Evolutionary conservation across 2,113 vertebrate species (phyloP).

Genomic region (Psephotus haematonotus): DNA sequence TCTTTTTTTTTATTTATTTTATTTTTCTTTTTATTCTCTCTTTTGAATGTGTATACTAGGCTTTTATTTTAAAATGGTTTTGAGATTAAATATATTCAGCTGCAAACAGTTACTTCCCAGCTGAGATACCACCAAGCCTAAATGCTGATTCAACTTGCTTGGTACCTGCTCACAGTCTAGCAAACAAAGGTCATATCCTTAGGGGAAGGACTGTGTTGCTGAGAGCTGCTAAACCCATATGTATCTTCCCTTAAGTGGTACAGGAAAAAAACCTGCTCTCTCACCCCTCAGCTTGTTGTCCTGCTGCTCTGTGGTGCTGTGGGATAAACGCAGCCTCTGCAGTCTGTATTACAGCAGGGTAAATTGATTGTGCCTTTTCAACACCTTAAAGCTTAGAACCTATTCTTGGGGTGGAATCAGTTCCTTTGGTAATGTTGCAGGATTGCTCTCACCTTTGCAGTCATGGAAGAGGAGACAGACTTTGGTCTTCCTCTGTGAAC

Average conservation of each 20-base stretch:
- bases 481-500: not conserved
- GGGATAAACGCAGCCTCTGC: not conserved
- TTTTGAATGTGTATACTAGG: not conserved
- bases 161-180: not conserved
- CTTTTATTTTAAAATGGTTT: not conserved
- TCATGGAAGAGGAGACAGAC: not conserved
- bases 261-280: not conserved
- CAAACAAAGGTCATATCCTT: not conserved
- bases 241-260: not conserved
- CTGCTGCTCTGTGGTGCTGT: not conserved
- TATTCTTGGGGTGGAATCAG: not conserved
- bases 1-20: not conserved
- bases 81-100: not conserved
- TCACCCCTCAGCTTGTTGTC: not conserved
- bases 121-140: not conserved
- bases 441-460: not conserved
- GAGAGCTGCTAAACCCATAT: not conserved
- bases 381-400: not conserved
- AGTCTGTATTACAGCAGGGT: not conserved
- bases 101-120: not conserved
- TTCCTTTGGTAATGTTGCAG: not conserved
- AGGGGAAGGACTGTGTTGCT: not conserved
- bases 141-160: not conserved
- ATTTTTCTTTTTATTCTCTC: not conserved
- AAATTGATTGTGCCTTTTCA: not conserved